phyloP scores from a whole-genome alignment of 2,797 vertebrate genomes.

The Lycodopsis pacificus region DNA sequence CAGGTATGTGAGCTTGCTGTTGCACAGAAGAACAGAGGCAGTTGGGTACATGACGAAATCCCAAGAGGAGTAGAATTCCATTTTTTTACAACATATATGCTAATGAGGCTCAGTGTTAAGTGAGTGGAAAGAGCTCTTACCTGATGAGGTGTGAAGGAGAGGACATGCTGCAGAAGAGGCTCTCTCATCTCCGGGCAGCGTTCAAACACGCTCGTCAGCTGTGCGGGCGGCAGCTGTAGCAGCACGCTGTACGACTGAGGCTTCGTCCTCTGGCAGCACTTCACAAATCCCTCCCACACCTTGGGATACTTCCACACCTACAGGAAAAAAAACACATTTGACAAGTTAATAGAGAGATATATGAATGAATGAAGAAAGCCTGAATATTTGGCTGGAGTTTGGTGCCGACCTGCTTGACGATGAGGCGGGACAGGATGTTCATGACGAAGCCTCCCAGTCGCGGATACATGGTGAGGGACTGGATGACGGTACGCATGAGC shows the following conservation, averaged over 20 bases:
- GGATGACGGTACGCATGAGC: conserved; percentile 97
- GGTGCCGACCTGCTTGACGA: conserved; percentile 91
- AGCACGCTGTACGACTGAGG: conserved; percentile 95
- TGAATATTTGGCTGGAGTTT: not conserved
- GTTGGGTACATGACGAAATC: not conserved
- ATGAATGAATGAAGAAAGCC: not conserved
- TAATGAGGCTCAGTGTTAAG: not conserved
- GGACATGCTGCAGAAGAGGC: conserved; percentile 91
- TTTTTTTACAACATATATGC: not conserved
- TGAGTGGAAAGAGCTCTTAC: conserved; percentile 58
- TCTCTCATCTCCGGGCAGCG: conserved; percentile 93
- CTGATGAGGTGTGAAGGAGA: conserved; percentile 92
- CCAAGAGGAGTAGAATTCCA: not conserved
- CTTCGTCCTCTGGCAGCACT: conserved; percentile 96
- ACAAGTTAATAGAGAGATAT: not conserved
- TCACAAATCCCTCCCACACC: conserved; percentile 97
- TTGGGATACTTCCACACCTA: conserved; percentile 98
- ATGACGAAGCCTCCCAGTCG: conserved; percentile 94
- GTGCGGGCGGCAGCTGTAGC: conserved; percentile 90
- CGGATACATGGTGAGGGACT: conserved; percentile 96
- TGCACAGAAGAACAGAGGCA: conserved; percentile 3
- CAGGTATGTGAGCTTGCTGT: conserved; percentile 93
- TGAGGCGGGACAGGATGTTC: conserved; percentile 95
- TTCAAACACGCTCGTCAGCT: conserved; percentile 90
- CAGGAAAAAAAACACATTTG: not conserved